Conservation (phyloP, 2,113 vertebrate species). For the Macrotis lagotis region DNA sequence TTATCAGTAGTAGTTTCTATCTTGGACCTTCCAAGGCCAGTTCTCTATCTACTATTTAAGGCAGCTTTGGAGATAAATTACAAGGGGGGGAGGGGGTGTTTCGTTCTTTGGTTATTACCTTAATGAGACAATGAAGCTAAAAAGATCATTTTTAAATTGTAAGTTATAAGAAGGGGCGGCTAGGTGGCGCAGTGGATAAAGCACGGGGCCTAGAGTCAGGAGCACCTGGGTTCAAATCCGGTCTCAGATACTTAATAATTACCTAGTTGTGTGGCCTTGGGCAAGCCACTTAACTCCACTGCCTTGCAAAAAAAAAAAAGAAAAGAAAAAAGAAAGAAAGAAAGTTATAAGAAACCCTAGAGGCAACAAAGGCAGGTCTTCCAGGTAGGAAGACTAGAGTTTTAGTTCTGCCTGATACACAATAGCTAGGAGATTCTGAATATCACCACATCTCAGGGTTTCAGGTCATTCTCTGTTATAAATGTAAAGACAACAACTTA, state of each 20-base stretch:
- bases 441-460: background rate
- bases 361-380: background rate
- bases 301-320: too few relatives aligned
- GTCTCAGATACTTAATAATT: too few relatives aligned
- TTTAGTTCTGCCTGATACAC: background rate
- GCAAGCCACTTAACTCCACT: too few relatives aligned
- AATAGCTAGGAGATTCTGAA: background rate
- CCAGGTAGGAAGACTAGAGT: background rate
- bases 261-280: too few relatives aligned
- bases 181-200: too few relatives aligned
- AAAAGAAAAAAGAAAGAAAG: too few relatives aligned
- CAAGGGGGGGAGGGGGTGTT: too few relatives aligned
- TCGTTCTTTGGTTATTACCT: background rate
- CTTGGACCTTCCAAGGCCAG: too few relatives aligned
- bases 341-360: too few relatives aligned
- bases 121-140: background rate
- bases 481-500: background rate
- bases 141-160: background rate
- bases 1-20: background rate
- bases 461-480: background rate
- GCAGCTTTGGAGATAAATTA: background rate
- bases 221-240: too few relatives aligned
- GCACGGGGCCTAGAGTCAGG: too few relatives aligned
- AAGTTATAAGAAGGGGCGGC: background rate
- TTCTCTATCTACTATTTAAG: background rate